Percentiles rank a stretch among this genome's conserved stretches.
Evolutionary conservation across 2,113 vertebrate species (phyloP).

Genomic region (Percina caprodes): DNA sequence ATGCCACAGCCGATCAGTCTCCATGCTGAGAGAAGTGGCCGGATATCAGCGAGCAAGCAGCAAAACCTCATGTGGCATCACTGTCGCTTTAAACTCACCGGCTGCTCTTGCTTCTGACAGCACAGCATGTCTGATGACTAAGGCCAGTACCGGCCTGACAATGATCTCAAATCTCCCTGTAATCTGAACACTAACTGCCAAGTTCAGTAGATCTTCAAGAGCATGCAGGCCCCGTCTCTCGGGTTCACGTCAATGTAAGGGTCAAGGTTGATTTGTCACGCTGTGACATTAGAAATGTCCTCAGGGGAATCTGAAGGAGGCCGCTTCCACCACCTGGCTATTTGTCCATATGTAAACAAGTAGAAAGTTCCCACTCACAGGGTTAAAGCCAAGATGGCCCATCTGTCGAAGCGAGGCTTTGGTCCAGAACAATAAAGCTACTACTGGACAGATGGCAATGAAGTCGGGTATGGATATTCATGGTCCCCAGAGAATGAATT

Average conservation of each 20-base stretch:
- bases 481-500: not conserved
- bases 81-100: constrained; percentile 34
- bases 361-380: not conserved
- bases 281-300: constrained; percentile 26
- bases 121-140: constrained; percentile 49
- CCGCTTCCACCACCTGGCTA: not conserved
- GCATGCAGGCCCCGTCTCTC: constrained; percentile 23
- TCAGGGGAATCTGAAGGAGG: constrained; percentile 3
- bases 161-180: constrained; percentile 44
- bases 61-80: constrained; percentile 33
- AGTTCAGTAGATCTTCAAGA: constrained; percentile 11
- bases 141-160: constrained; percentile 31
- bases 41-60: constrained; percentile 9
- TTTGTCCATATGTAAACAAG: constrained; percentile 1
- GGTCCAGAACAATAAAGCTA: not conserved
- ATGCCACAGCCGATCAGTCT: constrained; percentile 21
- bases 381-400: not conserved
- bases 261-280: constrained; percentile 23
- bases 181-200: constrained; percentile 36
- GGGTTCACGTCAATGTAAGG: constrained; percentile 12
- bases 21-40: constrained; percentile 23
- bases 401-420: not conserved
- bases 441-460: not conserved
- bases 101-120: constrained; percentile 43
- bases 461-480: not conserved